These are phyloP conservation scores for Gavia stellata DNA, from an alignment of 2,113 vertebrate genomes.

Conservation along the genomic window DNA sequence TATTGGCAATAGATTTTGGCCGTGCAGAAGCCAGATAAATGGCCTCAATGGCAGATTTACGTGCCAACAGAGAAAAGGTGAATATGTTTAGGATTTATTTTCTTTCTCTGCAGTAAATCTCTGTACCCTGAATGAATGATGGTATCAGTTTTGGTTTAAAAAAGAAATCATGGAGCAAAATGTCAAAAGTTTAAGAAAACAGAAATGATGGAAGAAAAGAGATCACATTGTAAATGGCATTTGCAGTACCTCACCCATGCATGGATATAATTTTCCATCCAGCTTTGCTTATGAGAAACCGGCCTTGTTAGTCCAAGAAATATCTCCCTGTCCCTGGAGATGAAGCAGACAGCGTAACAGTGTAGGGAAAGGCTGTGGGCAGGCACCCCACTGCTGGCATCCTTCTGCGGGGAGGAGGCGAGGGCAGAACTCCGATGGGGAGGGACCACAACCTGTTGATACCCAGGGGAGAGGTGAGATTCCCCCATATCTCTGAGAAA, in stretches of 20 bases:
- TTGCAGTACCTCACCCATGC: background rate
- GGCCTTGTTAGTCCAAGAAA: background rate
- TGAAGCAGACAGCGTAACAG: background rate
- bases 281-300: background rate
- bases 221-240: background rate
- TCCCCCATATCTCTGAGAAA: background rate
- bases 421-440: background rate
- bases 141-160: background rate
- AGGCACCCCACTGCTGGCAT: too few relatives aligned
- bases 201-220: background rate
- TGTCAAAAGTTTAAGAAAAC: background rate
- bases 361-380: background rate
- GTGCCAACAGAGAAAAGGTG: background rate
- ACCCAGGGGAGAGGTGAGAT: background rate
- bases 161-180: background rate
- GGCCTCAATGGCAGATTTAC: background rate
- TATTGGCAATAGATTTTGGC: background rate
- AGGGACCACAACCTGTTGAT: background rate
- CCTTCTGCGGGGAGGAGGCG: background rate
- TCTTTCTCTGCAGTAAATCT: background rate
- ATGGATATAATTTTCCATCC: background rate
- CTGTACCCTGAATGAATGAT: background rate
- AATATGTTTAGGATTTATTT: background rate
- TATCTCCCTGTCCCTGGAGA: background rate
- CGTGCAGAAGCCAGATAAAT: background rate